These are phyloP conservation scores for Ochlodes sylvanus DNA, from an alignment of 2,888 invertebrate species.

Conservation along the genomic window DNA sequence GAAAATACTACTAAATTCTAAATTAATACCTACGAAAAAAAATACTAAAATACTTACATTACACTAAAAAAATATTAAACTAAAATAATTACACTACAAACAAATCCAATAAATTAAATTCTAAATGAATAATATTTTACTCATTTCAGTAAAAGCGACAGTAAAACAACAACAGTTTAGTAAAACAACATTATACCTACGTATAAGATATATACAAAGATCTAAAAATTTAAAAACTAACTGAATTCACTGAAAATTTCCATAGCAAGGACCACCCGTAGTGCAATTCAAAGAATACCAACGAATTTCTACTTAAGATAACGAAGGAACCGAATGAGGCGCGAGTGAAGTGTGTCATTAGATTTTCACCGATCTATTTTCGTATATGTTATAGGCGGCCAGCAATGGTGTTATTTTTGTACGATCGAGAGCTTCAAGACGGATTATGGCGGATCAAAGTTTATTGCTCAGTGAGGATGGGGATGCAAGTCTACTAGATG, in stretches of 20 bases:
- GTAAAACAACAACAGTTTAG: too few species aligned
- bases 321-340: constrained; percentile 45
- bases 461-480: constrained; percentile 55
- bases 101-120: too few species aligned
- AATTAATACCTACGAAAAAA: too few species aligned
- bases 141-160: too few species aligned
- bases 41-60: too few species aligned
- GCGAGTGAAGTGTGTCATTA: constrained; percentile 75
- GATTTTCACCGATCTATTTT: constrained; percentile 72
- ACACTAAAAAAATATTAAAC: too few species aligned
- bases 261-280: constrained; percentile 66
- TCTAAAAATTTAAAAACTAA: too few species aligned
- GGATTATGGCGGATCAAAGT: constrained; percentile 69
- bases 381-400: constrained; percentile 43
- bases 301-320: constrained; percentile 39
- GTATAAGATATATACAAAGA: too few species aligned
- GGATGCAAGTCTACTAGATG: constrained; percentile 30
- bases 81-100: too few species aligned
- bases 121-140: too few species aligned
- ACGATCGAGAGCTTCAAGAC: constrained; percentile 54
- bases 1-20: too few species aligned
- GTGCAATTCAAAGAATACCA: constrained; percentile 60
- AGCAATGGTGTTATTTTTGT: constrained; percentile 56
- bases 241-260: constrained; percentile 34
- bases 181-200: too few species aligned